Percentiles rank a stretch among this genome's conserved stretches.
Evolutionary conservation across 2,113 vertebrate species (phyloP).

Genomic region (Arizona elegans): DNA sequence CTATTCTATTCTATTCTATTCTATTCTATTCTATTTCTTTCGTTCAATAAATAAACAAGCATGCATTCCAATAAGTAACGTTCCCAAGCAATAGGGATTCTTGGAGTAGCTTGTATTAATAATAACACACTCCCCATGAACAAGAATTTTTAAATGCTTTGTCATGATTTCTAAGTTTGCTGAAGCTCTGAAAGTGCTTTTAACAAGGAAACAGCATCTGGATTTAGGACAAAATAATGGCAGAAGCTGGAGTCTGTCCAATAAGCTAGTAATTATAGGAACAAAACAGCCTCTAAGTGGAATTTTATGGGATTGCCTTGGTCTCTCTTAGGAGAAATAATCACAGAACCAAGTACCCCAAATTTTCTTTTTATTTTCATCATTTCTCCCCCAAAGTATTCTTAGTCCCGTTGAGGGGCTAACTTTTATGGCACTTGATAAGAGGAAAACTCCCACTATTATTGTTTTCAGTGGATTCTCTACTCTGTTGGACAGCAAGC

Average conservation of each 20-base stretch:
- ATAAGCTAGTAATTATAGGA: conserved; percentile 40
- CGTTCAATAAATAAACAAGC: background rate
- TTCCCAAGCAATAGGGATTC: background rate
- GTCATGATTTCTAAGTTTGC: background rate
- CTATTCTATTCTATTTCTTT: background rate
- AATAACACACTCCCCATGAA: background rate
- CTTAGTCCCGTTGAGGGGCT: conserved; percentile 26
- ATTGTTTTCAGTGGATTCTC: conserved; percentile 7
- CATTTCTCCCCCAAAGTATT: conserved; percentile 9
- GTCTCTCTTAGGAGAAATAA: conserved; percentile 41
- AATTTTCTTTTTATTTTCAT: conserved; percentile 46
- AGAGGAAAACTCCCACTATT: background rate
- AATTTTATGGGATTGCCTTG: conserved; percentile 33
- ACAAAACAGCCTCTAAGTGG: background rate
- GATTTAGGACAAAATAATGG: background rate
- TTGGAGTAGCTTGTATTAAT: background rate
- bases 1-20: too few relatives aligned
- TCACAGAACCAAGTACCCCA: conserved; percentile 20
- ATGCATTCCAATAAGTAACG: background rate
- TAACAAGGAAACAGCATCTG: fast-evolving
- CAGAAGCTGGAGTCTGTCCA: conserved; percentile 31
- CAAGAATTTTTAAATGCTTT: conserved; percentile 19
- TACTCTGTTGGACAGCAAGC: background rate
- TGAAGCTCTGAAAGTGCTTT: conserved; percentile 16
- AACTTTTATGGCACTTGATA: background rate